Base-by-base conservation (phyloP, 2,113 vertebrate genomes). In the Halcyon senegalensis region DNA sequence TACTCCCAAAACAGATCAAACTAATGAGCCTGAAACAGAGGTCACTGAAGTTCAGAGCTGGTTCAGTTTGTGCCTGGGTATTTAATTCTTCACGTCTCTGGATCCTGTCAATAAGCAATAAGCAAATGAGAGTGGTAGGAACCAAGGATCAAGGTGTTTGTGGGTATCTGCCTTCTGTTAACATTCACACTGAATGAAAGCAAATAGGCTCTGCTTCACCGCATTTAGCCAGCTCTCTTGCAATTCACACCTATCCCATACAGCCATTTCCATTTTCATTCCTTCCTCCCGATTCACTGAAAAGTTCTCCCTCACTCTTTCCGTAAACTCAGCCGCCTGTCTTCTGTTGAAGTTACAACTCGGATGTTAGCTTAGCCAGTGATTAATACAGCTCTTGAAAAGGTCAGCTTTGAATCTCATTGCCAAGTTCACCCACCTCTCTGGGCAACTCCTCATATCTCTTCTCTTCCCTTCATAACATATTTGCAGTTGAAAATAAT, bases 341-440 rank as follows among this genome's bases (percentile, higher is more conserved):
- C 90, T 84, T 75, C 77, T 91, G 55, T 23, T 81, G 74, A 94
- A 95, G 74, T 80, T 93, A n/a, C 20, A 33, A 39, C 56, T 72
- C 89, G 79, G 76, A 92, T 96, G n/a, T 93, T 84, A 85, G 78
- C 62, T 96, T 92, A 89, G 76, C n/a, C 70, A 43, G 80, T 96
- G 92, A 97, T 94, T 93, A 96, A 96, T 84, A 72, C 80, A 77
- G 68, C 74, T 58, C 55, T 85, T 78, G n/a, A 37, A 96, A 96
- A 96, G 91, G 93, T 92, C 94, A 94, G 68, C 89, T 95, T 95
- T 95, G 79, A 95, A 86, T 84, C 55, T 74, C 16, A 4, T 56
- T 94, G 83, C 90, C 92, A 92, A 91, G 56, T 86, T 87, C 86
- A 87, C 79, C 83, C 86, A 84, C 84, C 62, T 92, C 58, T 39